These are phyloP conservation scores for Tetrao urogallus DNA, from an alignment of 2,113 vertebrate species.

Conservation along the genomic window DNA sequence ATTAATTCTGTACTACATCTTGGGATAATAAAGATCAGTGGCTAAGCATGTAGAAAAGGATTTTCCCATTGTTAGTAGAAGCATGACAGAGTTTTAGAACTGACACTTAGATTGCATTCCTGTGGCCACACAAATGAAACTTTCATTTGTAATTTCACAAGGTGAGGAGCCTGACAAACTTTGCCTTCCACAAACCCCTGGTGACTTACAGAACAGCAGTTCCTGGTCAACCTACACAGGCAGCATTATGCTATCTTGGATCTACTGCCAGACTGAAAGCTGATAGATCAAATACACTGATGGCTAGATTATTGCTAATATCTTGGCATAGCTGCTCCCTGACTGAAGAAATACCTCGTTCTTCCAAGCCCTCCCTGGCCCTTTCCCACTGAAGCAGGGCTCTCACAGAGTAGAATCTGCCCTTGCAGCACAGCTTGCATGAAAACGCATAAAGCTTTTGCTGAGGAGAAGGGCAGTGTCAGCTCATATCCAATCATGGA, in stretches of 20 bases:
- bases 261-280: not conserved
- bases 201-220: not conserved
- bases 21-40: not conserved
- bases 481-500: not conserved
- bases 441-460: not conserved
- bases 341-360: not conserved
- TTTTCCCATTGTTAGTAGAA: not conserved
- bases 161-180: not conserved
- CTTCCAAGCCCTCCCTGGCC: not conserved
- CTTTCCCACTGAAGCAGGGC: not conserved
- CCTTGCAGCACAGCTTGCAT: not conserved
- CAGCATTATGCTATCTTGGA: not conserved
- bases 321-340: not conserved
- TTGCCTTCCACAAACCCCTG: not conserved
- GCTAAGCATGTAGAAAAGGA: not conserved
- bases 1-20: not conserved
- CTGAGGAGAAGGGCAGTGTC: not conserved
- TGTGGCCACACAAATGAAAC: not conserved
- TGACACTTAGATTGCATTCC: not conserved
- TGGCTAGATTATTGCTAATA: not conserved
- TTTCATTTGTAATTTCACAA: not conserved
- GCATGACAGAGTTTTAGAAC: not conserved
- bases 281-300: not conserved
- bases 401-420: not conserved
- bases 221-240: not conserved